Evolutionary conservation across 2,888 invertebrate genomes (phyloP).

Genomic region (Hypolimnas misippus): DNA sequence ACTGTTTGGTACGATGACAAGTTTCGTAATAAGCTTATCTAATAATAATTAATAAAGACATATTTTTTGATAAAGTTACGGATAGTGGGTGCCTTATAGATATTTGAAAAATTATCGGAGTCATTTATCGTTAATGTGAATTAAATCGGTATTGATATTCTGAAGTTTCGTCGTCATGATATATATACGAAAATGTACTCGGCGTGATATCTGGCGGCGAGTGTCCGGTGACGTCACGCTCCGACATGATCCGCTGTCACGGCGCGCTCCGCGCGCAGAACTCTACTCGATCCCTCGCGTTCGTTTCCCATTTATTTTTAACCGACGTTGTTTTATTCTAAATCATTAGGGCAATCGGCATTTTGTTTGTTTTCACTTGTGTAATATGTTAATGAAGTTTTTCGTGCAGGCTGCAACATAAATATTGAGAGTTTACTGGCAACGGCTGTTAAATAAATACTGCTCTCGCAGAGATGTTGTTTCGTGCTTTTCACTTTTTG

Average conservation of each 20-base stretch:
- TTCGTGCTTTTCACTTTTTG: background rate
- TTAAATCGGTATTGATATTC: background rate
- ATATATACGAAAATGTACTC: no score
- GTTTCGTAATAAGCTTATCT: no score
- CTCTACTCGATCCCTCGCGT: background rate
- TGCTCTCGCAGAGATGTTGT: background rate
- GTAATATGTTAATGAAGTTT: constrained; percentile 28
- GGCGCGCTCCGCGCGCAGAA: constrained; percentile 10
- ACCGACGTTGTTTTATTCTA: constrained; percentile 26
- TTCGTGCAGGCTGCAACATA: constrained; percentile 18
- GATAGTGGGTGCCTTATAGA: background rate
- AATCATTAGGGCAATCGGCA: constrained; percentile 30
- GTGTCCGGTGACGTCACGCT: background rate
- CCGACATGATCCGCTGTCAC: background rate
- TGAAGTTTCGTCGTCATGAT: background rate
- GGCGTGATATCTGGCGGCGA: constrained; percentile 5
- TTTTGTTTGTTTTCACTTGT: constrained; percentile 27
- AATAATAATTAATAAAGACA: no score
- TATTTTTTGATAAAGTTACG: background rate
- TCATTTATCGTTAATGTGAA: background rate
- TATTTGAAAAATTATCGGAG: background rate
- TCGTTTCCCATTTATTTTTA: constrained; percentile 24
- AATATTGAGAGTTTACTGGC: constrained; percentile 18
- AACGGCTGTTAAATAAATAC: constrained; percentile 17
- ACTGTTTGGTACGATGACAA: no score